phyloP scores from a whole-genome alignment of 1,140 invertebrate species.

The Pararge aegeria region DNA sequence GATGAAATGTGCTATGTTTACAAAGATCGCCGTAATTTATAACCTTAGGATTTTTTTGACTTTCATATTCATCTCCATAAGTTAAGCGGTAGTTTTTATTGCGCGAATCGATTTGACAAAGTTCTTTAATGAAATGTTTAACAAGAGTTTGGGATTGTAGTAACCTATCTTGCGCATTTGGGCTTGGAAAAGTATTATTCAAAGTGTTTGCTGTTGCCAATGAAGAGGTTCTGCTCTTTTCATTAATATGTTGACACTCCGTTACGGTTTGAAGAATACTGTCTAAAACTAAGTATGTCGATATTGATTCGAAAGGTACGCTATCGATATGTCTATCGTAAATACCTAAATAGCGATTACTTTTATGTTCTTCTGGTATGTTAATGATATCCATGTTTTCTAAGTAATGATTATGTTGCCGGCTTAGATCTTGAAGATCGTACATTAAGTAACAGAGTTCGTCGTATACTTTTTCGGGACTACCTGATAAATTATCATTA shows the following conservation, averaged over 20 bases:
- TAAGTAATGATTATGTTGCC: slow-evolving; percentile 75
- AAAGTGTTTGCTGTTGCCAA: slow-evolving; percentile 40
- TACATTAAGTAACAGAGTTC: slow-evolving; percentile 76
- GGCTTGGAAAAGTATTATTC: slow-evolving; percentile 29
- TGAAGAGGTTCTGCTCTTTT: slow-evolving; percentile 37
- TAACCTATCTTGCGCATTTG: slow-evolving; percentile 34
- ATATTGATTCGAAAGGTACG: slow-evolving; percentile 71
- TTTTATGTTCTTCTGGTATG: slow-evolving; percentile 36
- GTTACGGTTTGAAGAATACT: slow-evolving; percentile 66
- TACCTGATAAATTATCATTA: slow-evolving; percentile 45
- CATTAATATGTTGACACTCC: slow-evolving; percentile 29
- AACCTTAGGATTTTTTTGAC: slow-evolving; percentile 52
- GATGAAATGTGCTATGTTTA: slow-evolving; percentile 61
- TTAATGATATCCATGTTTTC: slow-evolving; percentile 70
- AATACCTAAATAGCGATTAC: slow-evolving; percentile 30
- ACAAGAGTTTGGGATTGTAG: slow-evolving; percentile 51
- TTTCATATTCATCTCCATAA: slow-evolving; percentile 60
- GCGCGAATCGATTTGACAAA: slow-evolving; percentile 45
- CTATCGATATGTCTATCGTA: slow-evolving; percentile 57
- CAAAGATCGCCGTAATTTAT: slow-evolving; percentile 58
- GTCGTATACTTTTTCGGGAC: slow-evolving; percentile 73
- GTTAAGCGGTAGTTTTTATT: slow-evolving; percentile 58
- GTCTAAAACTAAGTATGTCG: slow-evolving; percentile 68
- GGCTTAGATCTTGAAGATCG: slow-evolving; percentile 77
- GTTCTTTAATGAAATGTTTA: slow-evolving; percentile 46